A percentile compares a stretch with the other conserved stretches of the same genome.
Evolutionary conservation across 2,113 vertebrate genomes (phyloP).

Genomic region (Tursiops truncatus): DNA sequence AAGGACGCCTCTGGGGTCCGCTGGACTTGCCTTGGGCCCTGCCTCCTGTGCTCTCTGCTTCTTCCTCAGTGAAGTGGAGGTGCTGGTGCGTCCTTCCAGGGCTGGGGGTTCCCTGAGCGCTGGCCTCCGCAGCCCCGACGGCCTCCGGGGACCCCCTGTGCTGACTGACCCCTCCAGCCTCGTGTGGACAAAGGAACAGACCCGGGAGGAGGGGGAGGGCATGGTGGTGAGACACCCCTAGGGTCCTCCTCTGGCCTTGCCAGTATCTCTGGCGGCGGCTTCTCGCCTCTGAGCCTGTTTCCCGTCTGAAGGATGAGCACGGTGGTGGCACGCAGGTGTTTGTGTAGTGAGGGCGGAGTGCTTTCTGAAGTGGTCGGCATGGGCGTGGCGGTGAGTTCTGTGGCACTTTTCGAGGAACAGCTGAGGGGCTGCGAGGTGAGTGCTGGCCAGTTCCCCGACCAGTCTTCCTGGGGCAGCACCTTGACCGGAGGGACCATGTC

Average conservation of each 20-base stretch:
- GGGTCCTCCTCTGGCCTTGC: neutral
- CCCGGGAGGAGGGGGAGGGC: rapidly evolving
- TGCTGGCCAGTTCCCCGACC: neutral
- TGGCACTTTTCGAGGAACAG: neutral
- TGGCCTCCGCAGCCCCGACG: rapidly evolving
- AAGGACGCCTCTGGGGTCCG: neutral
- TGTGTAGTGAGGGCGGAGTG: neutral
- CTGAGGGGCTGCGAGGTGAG: neutral
- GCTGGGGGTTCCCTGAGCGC: neutral
- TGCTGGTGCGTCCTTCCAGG: neutral
- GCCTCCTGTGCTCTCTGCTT: neutral
- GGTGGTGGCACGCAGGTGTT: neutral
- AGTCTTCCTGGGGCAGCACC: neutral
- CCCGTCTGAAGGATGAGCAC: neutral
- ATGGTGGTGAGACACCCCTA: neutral
- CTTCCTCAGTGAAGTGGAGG: neutral
- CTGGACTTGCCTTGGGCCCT: neutral
- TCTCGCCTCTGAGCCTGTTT: neutral
- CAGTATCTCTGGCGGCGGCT: neutral
- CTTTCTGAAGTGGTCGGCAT: neutral
- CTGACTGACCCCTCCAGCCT: neutral
- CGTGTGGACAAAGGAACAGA: neutral
- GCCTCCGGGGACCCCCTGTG: neutral
- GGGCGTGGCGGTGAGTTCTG: neutral
- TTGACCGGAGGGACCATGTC: neutral